Evolutionary conservation across 2,797 vertebrate genomes (phyloP), one percentile per base, ranked within the genome.

Genomic region (Antrozous pallidus): DNA sequence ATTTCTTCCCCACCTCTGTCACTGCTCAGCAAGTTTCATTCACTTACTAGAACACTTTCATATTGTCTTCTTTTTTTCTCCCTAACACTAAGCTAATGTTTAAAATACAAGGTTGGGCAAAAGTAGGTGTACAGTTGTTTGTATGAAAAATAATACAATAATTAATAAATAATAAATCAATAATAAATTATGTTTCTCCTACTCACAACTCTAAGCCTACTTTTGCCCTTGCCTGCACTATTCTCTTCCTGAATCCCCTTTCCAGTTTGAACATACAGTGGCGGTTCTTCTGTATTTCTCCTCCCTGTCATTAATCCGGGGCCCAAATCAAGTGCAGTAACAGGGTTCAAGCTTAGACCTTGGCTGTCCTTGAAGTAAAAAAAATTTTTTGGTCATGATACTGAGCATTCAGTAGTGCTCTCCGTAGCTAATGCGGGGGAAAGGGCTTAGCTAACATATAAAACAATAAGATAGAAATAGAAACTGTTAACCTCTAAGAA

Each of bases 371-470:
- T 74, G 7, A 63, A 74, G 24, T 65, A 28, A 83, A 16, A 70
- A 9, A 73, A 58, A 22, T 5, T 11, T 33, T 54, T 90, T 70
- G 74, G 38, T 7, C 56, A 91, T 31, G 45, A 28, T 42, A 54
- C 7, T 31, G 10, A 79, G 13, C 1, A 36, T 1, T 33, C 4
- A 74, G 13, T 20, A 88, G 42, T 94, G 8, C 84, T 91, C 14
- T 56, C 69, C 67, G 40, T 12, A 94, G 22, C 61, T 81, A 85
- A 80, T 73, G 51, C 54, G 20, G 77, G 20, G 77, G n/a, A 38
- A 88, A 92, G 2, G 18, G 90, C 79, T 88, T 71, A 70, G 18
- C n/a, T 78, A 51, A 87, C 40, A 84, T 63, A n/a, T 71, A 92
- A 94, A 93, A 94, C 70, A 92, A 88, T 81, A 84, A 40, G 80